Conservation (phyloP, 2,113 vertebrate genomes). For the Xenopus laevis region DNA sequence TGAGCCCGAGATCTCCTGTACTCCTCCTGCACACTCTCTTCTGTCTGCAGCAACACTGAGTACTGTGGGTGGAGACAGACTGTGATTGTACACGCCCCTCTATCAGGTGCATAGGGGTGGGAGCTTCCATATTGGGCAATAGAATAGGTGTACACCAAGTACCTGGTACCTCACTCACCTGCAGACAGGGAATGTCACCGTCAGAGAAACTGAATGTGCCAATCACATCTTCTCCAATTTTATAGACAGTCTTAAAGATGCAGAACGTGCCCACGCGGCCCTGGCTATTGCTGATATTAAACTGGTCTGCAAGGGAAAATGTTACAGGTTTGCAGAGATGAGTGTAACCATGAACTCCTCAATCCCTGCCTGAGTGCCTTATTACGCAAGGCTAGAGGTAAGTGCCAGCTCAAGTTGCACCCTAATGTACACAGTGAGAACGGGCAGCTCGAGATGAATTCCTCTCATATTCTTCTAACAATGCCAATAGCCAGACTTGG, state of each 20-base stretch:
- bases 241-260: slow-evolving; percentile 93
- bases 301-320: slow-evolving; percentile 72
- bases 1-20: slow-evolving; percentile 80
- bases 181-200: slow-evolving; percentile 90
- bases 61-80: slow-evolving; percentile 65
- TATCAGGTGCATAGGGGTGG: no score
- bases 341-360: no score
- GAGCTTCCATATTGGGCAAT: no score
- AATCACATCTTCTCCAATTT: slow-evolving; percentile 90
- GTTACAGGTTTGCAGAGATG: neutral
- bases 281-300: slow-evolving; percentile 89
- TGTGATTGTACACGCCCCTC: no score
- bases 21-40: slow-evolving; percentile 84
- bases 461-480: no score
- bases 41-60: slow-evolving; percentile 90
- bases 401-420: no score
- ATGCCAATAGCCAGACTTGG: no score
- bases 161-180: slow-evolving; percentile 65
- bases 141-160: neutral
- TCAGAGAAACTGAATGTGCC: slow-evolving; percentile 92
- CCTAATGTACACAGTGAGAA: no score
- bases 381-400: neutral
- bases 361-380: neutral
- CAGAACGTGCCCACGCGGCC: slow-evolving; percentile 94
- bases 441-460: no score